These are phyloP conservation scores for Stegastes partitus DNA, from an alignment of 2,113 vertebrate genomes.

Conservation along the genomic window DNA sequence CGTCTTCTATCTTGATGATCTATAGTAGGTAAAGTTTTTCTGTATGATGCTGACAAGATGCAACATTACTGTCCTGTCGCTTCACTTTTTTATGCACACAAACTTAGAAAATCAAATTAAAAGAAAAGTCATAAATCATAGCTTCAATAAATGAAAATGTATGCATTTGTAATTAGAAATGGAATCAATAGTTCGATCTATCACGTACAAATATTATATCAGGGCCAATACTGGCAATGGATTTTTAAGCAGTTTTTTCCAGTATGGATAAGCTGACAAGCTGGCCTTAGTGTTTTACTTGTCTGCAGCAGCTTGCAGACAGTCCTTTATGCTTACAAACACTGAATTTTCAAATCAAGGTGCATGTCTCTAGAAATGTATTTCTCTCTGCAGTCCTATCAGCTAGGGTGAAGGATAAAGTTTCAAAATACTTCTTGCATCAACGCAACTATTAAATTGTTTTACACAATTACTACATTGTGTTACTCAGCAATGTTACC, in stretches of 20 bases:
- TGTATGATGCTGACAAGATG: background rate
- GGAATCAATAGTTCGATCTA: background rate
- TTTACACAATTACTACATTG: too few relatives aligned
- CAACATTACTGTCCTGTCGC: background rate
- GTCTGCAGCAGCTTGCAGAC: conserved; percentile 18
- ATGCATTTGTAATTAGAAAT: background rate
- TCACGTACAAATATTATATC: background rate
- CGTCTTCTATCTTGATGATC: background rate
- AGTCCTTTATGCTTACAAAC: conserved; percentile 11
- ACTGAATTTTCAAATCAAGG: conserved; percentile 39
- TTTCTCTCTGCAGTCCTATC: conserved; percentile 6
- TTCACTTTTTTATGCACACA: background rate
- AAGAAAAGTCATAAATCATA: background rate
- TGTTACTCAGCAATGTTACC: background rate
- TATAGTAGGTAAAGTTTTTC: background rate
- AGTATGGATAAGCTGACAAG: background rate
- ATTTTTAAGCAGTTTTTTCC: too few relatives aligned
- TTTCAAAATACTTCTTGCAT: conserved; percentile 4
- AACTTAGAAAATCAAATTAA: too few relatives aligned
- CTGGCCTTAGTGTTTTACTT: background rate
- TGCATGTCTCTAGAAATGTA: conserved; percentile 34
- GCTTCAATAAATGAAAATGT: too few relatives aligned
- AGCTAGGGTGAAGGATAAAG: background rate
- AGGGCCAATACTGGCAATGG: background rate
- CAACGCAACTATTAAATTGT: background rate